phyloP scores from a whole-genome alignment of 2,113 vertebrate genomes.

The Oreocharis arfaki region DNA sequence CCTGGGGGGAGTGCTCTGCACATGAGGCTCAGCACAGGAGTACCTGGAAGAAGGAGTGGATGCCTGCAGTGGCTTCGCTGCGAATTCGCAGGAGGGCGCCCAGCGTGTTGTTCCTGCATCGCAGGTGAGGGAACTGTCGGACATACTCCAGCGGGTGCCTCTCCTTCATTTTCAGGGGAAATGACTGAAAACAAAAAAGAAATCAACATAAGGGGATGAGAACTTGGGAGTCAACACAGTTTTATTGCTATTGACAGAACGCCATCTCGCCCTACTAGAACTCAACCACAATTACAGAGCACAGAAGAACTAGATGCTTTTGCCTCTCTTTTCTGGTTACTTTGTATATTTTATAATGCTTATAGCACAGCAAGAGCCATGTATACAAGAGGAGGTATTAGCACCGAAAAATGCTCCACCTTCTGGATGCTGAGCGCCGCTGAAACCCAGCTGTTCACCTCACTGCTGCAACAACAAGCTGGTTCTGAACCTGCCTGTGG shows the following conservation, averaged over 20 bases:
- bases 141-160: constrained; percentile 83
- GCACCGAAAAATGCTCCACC: background rate
- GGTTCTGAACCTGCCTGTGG: fast-evolving
- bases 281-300: background rate
- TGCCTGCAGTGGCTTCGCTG: constrained; percentile 83
- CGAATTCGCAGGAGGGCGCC: constrained; percentile 86
- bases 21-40: fast-evolving
- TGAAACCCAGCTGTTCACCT: background rate
- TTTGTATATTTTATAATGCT: background rate
- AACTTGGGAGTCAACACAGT: background rate
- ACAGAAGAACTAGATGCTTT: background rate
- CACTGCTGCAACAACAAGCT: background rate
- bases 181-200: constrained; percentile 69
- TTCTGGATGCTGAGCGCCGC: background rate
- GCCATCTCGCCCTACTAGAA: background rate
- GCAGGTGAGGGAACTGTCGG: constrained; percentile 88
- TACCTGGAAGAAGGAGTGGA: constrained; percentile 92
- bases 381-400: background rate
- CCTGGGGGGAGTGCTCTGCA: background rate
- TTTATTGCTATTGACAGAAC: background rate
- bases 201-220: background rate
- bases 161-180: constrained; percentile 89
- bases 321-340: background rate
- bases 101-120: constrained; percentile 83
- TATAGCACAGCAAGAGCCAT: background rate